Base-by-base conservation (phyloP, 2,113 vertebrate species). In the Semnornis frantzii region DNA sequence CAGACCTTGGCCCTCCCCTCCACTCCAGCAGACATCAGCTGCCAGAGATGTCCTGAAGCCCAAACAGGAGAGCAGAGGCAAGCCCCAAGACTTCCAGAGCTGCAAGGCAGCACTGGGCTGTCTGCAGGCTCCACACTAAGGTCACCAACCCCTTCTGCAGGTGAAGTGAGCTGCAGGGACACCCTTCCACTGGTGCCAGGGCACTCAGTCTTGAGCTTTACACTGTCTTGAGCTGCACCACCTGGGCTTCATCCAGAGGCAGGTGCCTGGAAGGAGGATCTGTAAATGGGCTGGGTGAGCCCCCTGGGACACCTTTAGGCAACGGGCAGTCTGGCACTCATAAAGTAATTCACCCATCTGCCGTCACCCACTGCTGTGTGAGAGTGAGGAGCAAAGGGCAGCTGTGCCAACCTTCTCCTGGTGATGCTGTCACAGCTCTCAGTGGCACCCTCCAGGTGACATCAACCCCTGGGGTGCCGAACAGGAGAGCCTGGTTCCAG, bases 351-450 rank as follows among this genome's bases (percentile, higher is more conserved):
- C 44, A 13, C 16, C 23, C 50, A 2, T 14, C 28, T 54, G 52
- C 80, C 13, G n/a, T n/a, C n/a, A n/a, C n/a, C 8, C 23, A 1
- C 1, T 10, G 55, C 55, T 59, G 14, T 16, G 21, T 2, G 0
- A 15, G 42, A 27, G 73, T 4, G 14, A 66, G 21, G 34, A 58
- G 44, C 9, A 42, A 34, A 24, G 9, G 28, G 24, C 1, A 0
- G 7, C 5, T 4, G 8, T 24, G 16, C 46, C 46, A 39, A 1
- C 1, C n/a, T n/a, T n/a, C 55, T 70, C 33, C 44, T 31, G 2
- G 57, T 5, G n/a, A 4, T 55, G 8, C 60, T 39, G 44, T 63
- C 39, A 18, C 27, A 15, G 0, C 0, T 65, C 50, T 46, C 31
- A 0, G 52, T 7, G 73, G 42, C 28, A 48, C 23, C 19, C n/a